Evolutionary conservation across 2,797 vertebrate species (phyloP).

Genomic region (Helarctos malayanus): DNA sequence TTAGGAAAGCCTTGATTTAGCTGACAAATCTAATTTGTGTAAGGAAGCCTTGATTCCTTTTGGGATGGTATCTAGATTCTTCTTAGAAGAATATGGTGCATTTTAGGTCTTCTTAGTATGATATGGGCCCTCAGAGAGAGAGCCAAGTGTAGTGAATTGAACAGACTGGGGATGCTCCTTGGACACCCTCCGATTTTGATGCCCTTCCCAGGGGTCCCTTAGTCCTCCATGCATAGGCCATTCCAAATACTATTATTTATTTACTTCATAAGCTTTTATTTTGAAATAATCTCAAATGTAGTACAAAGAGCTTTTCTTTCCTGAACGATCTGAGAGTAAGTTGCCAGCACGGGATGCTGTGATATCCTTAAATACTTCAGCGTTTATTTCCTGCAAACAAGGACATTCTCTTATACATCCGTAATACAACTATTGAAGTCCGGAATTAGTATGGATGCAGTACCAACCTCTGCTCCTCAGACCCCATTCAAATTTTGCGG

Average conservation of each 20-base stretch:
- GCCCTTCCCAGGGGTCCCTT: not conserved
- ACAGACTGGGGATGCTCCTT: not conserved
- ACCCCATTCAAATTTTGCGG: not conserved
- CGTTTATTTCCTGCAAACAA: slow-evolving; percentile 49
- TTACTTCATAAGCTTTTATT: not conserved
- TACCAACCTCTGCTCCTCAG: not conserved
- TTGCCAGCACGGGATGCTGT: not conserved
- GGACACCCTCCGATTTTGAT: not conserved
- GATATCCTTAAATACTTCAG: not conserved
- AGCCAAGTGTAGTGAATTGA: not conserved
- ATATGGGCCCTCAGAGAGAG: not conserved
- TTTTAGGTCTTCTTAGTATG: not conserved
- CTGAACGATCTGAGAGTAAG: not conserved
- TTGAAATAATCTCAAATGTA: not conserved
- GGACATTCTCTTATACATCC: not conserved
- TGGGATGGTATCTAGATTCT: not conserved
- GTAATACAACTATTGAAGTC: not conserved
- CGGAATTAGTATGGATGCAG: not conserved
- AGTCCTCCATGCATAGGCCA: not conserved
- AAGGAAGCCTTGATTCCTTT: slow-evolving; percentile 28
- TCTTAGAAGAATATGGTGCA: not conserved
- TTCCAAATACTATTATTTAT: slow-evolving; percentile 5
- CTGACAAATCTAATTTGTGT: slow-evolving; percentile 9
- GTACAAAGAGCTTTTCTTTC: slow-evolving; percentile 44
- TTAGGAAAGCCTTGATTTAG: slow-evolving; percentile 57